Evolutionary conservation across 2,888 invertebrate genomes (phyloP).

Genomic region (Spilosoma lubricipeda): DNA sequence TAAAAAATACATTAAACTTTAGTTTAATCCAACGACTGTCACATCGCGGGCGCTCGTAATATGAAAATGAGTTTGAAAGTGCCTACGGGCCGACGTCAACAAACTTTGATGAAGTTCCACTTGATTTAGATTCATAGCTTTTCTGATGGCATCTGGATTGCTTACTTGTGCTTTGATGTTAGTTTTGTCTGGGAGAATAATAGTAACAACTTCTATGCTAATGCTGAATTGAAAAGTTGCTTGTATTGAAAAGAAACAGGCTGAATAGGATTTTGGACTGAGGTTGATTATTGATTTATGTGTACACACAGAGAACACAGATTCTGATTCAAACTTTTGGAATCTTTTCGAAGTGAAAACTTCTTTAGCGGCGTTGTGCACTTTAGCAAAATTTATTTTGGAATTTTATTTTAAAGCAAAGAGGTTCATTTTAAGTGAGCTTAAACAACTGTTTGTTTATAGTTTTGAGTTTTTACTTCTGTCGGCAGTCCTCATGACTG

Average conservation of each 20-base stretch:
- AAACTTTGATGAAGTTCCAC: constrained; percentile 78
- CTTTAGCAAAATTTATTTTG: no score
- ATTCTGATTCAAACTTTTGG: neutral
- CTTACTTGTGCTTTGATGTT: constrained; percentile 66
- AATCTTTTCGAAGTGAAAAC: no score
- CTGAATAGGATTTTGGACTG: neutral
- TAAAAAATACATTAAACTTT: constrained; percentile 56
- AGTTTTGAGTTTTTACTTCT: no score
- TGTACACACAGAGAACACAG: no score
- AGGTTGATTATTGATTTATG: neutral
- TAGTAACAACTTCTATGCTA: neutral
- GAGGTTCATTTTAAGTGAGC: no score
- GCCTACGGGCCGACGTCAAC: constrained; percentile 64
- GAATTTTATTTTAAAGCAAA: no score
- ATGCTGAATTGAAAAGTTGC: neutral
- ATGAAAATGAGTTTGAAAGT: constrained; percentile 79
- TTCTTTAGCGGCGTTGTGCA: no score
- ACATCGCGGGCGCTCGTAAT: constrained; percentile 58
- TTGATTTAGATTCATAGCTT: constrained; percentile 82
- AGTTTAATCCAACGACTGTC: constrained; percentile 58
- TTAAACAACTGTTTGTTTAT: no score
- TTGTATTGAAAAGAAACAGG: neutral
- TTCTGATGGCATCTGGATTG: constrained; percentile 71
- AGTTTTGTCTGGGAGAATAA: constrained; percentile 51
- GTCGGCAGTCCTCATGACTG: no score